These are phyloP conservation scores for Leptinotarsa juncta DNA, from an alignment of 2,888 invertebrate species.

Conservation along the genomic window DNA sequence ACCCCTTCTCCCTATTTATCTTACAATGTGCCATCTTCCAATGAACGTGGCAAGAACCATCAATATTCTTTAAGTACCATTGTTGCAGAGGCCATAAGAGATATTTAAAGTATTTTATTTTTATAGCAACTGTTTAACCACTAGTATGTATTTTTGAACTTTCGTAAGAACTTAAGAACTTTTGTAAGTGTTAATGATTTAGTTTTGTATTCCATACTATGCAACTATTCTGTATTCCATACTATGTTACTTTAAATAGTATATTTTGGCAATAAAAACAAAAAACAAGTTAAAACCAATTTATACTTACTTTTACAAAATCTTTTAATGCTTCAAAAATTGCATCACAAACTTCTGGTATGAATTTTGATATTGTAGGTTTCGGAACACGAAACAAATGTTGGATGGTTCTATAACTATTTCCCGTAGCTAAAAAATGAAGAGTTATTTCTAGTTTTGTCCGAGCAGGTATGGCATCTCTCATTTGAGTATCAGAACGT, in stretches of 20 bases:
- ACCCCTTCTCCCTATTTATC: neutral
- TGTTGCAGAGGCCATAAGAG: constrained; percentile 6
- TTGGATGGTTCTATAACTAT: constrained; percentile 35
- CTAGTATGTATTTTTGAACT: neutral
- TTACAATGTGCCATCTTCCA: neutral
- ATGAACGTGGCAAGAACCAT: constrained; percentile 4
- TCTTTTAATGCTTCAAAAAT: constrained; percentile 43
- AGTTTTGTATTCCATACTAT: constrained; percentile 1
- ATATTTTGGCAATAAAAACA: neutral
- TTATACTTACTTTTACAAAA: constrained; percentile 25
- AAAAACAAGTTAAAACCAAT: constrained; percentile 7
- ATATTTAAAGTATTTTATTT: constrained; percentile 16
- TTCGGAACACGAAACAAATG: constrained; percentile 51
- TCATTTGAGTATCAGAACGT: neutral
- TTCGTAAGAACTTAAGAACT: neutral
- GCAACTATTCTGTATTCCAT: neutral
- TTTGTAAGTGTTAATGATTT: constrained; percentile 1
- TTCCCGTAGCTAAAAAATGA: neutral
- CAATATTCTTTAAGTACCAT: constrained; percentile 10
- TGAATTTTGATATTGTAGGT: constrained; percentile 46
- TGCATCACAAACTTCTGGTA: constrained; percentile 46
- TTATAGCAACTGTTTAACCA: neutral
- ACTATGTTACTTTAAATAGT: constrained; percentile 1
- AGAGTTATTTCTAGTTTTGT: neutral
- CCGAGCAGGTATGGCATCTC: neutral